Evolutionary conservation across 2,797 vertebrate genomes (phyloP).

Genomic region (Podarcis siculus): DNA sequence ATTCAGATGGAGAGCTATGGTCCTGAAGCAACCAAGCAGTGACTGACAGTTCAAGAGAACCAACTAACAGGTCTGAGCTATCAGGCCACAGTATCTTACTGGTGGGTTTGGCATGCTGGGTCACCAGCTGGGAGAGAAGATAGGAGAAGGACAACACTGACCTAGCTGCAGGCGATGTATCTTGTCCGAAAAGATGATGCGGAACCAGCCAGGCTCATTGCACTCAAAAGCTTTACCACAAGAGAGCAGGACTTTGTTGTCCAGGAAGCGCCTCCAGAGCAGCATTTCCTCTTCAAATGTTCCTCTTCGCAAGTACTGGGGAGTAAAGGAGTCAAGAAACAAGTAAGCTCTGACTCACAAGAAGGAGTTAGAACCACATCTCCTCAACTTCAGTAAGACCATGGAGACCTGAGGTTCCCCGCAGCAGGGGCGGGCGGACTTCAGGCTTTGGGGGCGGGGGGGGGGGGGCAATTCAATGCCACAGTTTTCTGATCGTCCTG

Average conservation of each 20-base stretch:
- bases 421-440: neutral
- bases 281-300: constrained; percentile 89
- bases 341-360: neutral
- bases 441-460: no score
- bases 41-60: neutral
- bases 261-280: constrained; percentile 88
- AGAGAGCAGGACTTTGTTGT: constrained; percentile 89
- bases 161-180: constrained; percentile 85
- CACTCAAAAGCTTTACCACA: constrained; percentile 91
- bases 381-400: neutral
- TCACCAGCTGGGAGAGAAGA: neutral
- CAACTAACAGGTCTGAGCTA: neutral
- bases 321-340: constrained; percentile 37
- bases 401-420: neutral
- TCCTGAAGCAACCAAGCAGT: neutral
- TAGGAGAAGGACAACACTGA: constrained; percentile 68
- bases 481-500: no score
- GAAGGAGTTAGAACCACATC: neutral
- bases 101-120: neutral
- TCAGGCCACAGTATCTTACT: neutral
- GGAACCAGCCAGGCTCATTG: constrained; percentile 93
- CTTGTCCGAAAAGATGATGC: constrained; percentile 89
- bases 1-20: neutral
- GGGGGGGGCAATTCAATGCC: no score
- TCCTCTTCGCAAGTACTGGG: constrained; percentile 84